A percentile compares a stretch with the other conserved stretches of the same genome.
phyloP scores from a whole-genome alignment of 2,797 vertebrate genomes.

The Cirrhinus molitorella region DNA sequence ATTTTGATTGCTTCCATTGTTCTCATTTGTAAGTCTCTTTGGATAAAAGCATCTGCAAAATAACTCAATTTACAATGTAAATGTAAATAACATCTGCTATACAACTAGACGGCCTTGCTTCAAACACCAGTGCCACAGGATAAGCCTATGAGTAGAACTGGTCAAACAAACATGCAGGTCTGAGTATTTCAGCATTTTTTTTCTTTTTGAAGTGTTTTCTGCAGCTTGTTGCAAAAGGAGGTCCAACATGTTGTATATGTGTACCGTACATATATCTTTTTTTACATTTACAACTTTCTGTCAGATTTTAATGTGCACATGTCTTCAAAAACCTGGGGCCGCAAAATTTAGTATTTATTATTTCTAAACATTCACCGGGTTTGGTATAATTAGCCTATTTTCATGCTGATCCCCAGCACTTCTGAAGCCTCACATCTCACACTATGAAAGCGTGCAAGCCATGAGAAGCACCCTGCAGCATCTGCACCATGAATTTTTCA shows the following conservation, averaged over 20 bases:
- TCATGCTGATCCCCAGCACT: conserved; percentile 38
- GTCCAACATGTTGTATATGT: neutral
- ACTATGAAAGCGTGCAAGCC: neutral
- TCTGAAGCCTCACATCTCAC: conserved; percentile 27
- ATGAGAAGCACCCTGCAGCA: neutral
- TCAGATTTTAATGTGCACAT: neutral
- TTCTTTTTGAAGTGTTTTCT: neutral
- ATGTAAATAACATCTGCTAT: neutral
- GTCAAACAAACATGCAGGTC: neutral
- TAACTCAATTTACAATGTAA: no score
- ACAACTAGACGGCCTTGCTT: neutral
- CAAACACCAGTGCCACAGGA: neutral
- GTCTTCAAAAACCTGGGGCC: neutral
- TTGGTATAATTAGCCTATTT: conserved; percentile 60
- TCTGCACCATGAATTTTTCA: neutral
- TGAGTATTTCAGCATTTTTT: neutral
- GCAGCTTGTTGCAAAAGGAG: neutral
- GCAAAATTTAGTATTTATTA: neutral
- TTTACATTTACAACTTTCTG: neutral
- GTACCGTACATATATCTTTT: neutral
- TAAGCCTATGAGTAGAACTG: neutral
- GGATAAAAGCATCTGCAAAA: no score
- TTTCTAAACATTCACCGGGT: conserved; percentile 36
- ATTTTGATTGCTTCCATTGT: no score
- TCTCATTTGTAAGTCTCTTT: no score